Evolutionary conservation across 2,113 vertebrate species (phyloP), one percentile per base, ranked within the genome.

Genomic region (Phaethornis superciliosus): DNA sequence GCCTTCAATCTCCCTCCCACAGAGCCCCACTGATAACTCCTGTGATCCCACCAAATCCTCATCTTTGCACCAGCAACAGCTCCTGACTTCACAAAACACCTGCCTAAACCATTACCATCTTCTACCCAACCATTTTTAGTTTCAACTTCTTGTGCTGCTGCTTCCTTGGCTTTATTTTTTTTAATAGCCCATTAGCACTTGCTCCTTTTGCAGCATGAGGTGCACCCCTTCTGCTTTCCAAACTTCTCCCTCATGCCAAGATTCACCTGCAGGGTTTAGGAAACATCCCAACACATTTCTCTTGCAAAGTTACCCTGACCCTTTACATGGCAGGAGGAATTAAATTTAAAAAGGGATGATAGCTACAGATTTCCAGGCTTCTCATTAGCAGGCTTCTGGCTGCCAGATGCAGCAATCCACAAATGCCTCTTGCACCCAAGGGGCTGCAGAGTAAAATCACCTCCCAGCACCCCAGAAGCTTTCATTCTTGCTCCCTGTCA

Each of bases 141-240:
- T 33, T 23, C 12, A 10, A 3, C 10, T 23, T 15, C 59, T n/a
- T 5, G 4, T 6, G 8, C 42, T 46, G 8, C 47, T 46, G 40
- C 81, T 62, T 77, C 30, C 59, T 40, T 1, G 5, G 35, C 67
- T 40, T n/a, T 2, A 12, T 12, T 88, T 75, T 40, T 12, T 88
- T 75, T 40, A 46, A 28, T 69, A 65, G 33, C 40, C 15, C 26
- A 2, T 15, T 7, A 52, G 55, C 42, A 11, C 18, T n/a, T 4
- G 10, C 33, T 26, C 6, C 0, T 52, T 81, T 35, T 10, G 14
- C 69, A 18, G n/a, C 22, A 22, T 27, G 51, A 8, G 4, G 12
- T 3, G 12, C 14, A 4, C 30, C 55, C 37, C 51, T 10, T 0
- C 4, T 6, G 0, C 42, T 32, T 55, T 40, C 51, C 42, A 3